Evolutionary conservation across 2,113 vertebrate genomes (phyloP).

Genomic region (Nothoprocta pentlandii): DNA sequence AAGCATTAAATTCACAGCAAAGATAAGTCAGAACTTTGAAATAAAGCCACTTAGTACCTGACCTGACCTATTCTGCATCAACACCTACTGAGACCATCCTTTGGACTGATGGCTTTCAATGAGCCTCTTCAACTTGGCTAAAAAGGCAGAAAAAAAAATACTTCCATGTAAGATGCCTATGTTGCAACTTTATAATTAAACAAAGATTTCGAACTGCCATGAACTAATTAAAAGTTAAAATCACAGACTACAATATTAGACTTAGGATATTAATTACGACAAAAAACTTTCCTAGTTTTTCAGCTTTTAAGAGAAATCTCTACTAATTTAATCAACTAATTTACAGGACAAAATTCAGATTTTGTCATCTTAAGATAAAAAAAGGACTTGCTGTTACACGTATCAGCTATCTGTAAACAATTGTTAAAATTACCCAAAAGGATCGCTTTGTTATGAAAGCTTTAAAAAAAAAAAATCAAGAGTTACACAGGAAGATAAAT

Average conservation of each 20-base stretch:
- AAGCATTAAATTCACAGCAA: slow-evolving; percentile 67
- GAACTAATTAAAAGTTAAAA: neutral
- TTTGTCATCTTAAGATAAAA: neutral
- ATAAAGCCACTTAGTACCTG: slow-evolving; percentile 35
- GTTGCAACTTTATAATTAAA: neutral
- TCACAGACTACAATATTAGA: neutral
- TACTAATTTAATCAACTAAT: neutral
- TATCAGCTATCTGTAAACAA: neutral
- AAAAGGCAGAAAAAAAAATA: slow-evolving; percentile 29
- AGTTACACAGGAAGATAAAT: rapidly evolving
- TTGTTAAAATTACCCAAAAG: neutral
- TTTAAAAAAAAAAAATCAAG: neutral
- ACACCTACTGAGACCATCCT: slow-evolving; percentile 45
- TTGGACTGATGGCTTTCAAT: slow-evolving; percentile 16
- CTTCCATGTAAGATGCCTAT: neutral
- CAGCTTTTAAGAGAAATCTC: neutral
- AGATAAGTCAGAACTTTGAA: slow-evolving; percentile 47
- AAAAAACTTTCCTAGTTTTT: neutral
- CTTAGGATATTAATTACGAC: neutral
- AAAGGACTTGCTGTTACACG: neutral
- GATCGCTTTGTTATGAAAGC: neutral
- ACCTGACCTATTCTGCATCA: slow-evolving; percentile 46
- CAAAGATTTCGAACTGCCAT: neutral
- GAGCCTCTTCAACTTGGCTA: slow-evolving; percentile 46
- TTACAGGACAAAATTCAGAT: neutral